Base-by-base conservation (phyloP, 2,888 invertebrate species). In the Scaptomyza cyrtandrae region DNA sequence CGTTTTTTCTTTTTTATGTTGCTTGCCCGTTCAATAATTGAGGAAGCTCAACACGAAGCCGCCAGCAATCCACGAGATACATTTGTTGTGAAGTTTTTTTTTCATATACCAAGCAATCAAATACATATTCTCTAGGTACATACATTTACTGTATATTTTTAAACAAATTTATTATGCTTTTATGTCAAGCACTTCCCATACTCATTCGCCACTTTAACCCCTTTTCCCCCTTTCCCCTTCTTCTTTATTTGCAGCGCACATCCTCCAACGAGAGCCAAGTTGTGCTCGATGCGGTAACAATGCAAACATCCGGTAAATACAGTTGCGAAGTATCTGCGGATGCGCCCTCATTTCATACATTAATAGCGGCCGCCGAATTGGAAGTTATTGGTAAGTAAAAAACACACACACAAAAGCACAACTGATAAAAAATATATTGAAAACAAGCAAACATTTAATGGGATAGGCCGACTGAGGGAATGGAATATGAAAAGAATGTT, bases 251-350 rank as follows among this genome's bases (percentile, higher is more conserved):
- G 37, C 78, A 90, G 90, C 89, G 90, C 29, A 56, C 72, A 33
- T 59, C 80, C 63, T 92, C 92, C n/a, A 92, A 92, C 65, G 92
- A 92, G 82, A 92, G 91, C 75, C 92, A 92, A 89, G 88, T 92
- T 64, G 90, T 91, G 54, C 87, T 92, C 68, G 89, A 90, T 66
- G 81, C 89, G 62, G 91, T 92, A 70, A 86, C 89, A 74, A 85
- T 89, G 83, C 79, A 82, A 62, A 90, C 91, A 72, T 88, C 92
- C 64, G 92, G 92, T 69, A 92, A 91, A 86, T 92, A 92, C 82
- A 91, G 91, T 75, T 92, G 92, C 83, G 92, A 92, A 85, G 92
- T 92, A 73, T 92, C 92, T 62, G 92, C 92, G 72, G 92, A 92
- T 90, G 92, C 92, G 78, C 92, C 92, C 78, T 92, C 92, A 59